phyloP scores from a whole-genome alignment of 2,888 invertebrate genomes.

The Pandemis corylana region DNA sequence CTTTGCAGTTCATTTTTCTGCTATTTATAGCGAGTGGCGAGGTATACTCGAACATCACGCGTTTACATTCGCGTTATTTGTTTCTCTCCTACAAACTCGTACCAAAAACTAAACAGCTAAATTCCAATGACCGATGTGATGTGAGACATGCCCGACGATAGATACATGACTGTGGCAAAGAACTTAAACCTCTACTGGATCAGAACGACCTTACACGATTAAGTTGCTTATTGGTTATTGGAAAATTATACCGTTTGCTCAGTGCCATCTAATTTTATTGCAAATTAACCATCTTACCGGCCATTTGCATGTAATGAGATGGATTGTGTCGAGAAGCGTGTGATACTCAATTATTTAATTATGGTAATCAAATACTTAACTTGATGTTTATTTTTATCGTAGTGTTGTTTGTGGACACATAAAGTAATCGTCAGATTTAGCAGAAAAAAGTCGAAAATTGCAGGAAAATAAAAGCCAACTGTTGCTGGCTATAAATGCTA shows the following conservation, averaged over 20 bases:
- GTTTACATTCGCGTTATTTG: too few relatives aligned
- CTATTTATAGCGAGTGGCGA: too few relatives aligned
- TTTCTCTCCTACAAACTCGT: too few relatives aligned
- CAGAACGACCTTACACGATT: not conserved
- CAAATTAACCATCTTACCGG: conserved; percentile 15
- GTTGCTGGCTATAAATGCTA: not conserved
- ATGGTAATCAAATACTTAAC: not conserved
- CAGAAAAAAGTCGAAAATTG: not conserved
- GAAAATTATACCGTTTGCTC: conserved; percentile 16
- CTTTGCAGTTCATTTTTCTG: too few relatives aligned
- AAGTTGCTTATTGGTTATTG: conserved; percentile 12
- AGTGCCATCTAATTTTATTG: conserved; percentile 26
- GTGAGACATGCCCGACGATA: not conserved
- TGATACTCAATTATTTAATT: conserved; percentile 9
- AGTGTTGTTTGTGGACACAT: not conserved
- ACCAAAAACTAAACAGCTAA: too few relatives aligned
- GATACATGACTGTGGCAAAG: not conserved
- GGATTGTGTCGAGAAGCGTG: conserved; percentile 1
- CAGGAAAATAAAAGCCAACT: not conserved
- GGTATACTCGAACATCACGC: too few relatives aligned
- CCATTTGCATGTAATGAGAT: conserved; percentile 31
- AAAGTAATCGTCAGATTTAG: not conserved
- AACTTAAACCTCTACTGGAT: not conserved
- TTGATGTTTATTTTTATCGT: too few relatives aligned
- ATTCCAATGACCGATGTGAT: too few relatives aligned